Evolutionary conservation across 2,797 vertebrate genomes (phyloP).

Genomic region (Nannoperca obscura): DNA sequence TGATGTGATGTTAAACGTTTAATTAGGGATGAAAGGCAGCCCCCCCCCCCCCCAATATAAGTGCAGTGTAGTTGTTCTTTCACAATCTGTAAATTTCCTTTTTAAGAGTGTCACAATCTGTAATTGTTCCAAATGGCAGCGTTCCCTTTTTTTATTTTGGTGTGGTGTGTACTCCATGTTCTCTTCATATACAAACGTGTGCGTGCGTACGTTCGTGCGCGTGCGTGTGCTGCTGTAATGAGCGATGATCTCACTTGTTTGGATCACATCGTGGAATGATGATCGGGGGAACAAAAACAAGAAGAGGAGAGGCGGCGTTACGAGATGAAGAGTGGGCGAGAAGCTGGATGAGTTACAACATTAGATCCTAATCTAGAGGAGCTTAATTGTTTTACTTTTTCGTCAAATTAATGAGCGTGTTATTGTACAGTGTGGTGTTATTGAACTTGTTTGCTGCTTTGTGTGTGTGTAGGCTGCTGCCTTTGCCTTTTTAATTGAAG

Average conservation of each 20-base stretch:
- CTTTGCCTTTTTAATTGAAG: slow-evolving; percentile 60
- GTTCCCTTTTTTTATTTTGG: too few relatives aligned
- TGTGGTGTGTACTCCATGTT: not conserved
- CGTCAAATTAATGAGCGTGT: slow-evolving; percentile 32
- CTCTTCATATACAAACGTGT: not conserved
- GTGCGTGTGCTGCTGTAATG: slow-evolving; percentile 48
- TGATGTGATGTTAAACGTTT: not conserved
- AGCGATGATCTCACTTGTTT: slow-evolving; percentile 73
- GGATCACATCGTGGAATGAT: slow-evolving; percentile 43
- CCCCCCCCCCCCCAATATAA: too few relatives aligned
- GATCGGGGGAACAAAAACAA: slow-evolving; percentile 50
- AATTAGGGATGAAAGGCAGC: slow-evolving; percentile 14
- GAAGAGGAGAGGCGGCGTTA: slow-evolving; percentile 24
- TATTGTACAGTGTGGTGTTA: slow-evolving; percentile 16
- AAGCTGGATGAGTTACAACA: slow-evolving; percentile 52
- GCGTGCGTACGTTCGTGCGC: too few relatives aligned
- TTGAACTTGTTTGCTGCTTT: slow-evolving; percentile 23
- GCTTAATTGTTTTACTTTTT: slow-evolving; percentile 63
- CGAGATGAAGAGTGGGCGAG: slow-evolving; percentile 13
- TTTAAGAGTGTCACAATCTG: slow-evolving; percentile 38
- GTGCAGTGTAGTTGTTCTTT: slow-evolving; percentile 27
- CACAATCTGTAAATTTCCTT: slow-evolving; percentile 47
- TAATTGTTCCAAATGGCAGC: slow-evolving; percentile 33
- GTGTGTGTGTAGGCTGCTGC: slow-evolving; percentile 9
- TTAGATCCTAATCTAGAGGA: slow-evolving; percentile 45